phyloP scores from a whole-genome alignment of 2,797 vertebrate species.

The Anolis apletophallus region DNA sequence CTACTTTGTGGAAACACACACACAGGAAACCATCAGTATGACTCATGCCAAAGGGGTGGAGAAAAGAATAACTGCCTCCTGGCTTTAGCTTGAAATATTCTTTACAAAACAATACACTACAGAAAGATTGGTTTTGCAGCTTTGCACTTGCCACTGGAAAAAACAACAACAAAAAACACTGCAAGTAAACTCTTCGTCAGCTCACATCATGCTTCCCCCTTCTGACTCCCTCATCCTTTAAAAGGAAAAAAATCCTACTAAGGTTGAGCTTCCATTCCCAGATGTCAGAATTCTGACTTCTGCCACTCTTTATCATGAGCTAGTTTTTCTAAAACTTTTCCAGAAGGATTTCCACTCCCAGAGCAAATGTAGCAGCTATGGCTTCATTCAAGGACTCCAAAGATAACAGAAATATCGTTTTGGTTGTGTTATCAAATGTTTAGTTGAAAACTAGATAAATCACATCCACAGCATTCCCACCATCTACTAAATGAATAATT shows the following conservation, averaged over 20 bases:
- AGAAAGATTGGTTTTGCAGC: neutral
- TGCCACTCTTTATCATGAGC: neutral
- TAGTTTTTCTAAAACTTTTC: neutral
- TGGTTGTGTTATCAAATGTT: no score
- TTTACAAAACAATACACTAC: neutral
- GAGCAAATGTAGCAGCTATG: neutral
- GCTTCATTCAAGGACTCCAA: neutral
- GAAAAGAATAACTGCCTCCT: neutral
- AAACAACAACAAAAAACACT: no score
- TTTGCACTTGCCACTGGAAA: neutral
- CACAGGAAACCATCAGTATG: neutral
- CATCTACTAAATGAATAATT: no score
- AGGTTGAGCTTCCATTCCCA: neutral
- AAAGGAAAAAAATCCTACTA: neutral
- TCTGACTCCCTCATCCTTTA: no score
- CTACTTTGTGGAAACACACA: accelerated
- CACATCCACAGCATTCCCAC: no score
- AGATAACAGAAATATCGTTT: no score
- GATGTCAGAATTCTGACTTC: neutral
- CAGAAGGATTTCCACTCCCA: neutral
- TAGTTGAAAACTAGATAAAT: no score
- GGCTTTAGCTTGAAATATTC: neutral
- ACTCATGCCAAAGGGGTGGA: accelerated
- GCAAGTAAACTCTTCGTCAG: neutral
- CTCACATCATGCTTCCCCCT: neutral